phyloP scores from a whole-genome alignment of 2,888 invertebrate genomes.

The Apoda limacodes region DNA sequence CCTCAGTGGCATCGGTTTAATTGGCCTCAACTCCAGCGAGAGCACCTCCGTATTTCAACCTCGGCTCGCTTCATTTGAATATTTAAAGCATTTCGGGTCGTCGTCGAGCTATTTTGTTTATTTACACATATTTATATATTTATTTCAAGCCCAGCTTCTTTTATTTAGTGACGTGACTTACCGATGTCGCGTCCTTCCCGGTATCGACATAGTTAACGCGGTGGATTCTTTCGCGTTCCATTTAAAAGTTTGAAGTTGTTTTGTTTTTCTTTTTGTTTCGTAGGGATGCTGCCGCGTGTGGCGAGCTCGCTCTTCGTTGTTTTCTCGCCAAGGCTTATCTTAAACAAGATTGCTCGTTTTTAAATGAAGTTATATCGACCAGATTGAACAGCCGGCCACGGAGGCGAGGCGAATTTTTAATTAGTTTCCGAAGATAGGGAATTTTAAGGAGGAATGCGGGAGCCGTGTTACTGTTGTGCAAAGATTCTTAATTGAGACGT shows the following conservation, averaged over 20 bases:
- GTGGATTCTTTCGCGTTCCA: conserved; percentile 64
- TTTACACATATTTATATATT: conserved; percentile 69
- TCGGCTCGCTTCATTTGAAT: conserved; percentile 68
- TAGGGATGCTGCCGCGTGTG: conserved; percentile 51
- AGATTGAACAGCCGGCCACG: conserved; percentile 60
- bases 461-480: conserved; percentile 47
- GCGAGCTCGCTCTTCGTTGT: conserved; percentile 63
- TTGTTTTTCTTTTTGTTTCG: conserved; percentile 51
- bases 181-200: conserved; percentile 67
- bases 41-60: conserved; percentile 69
- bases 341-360: conserved; percentile 67
- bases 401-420: conserved; percentile 67
- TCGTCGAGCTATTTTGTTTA: conserved; percentile 63
- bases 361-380: conserved; percentile 68
- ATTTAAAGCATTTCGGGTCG: conserved; percentile 67
- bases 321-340: conserved; percentile 65
- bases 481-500: conserved; percentile 63
- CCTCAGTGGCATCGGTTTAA: conserved; percentile 71
- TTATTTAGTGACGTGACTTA: conserved; percentile 69
- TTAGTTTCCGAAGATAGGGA: conserved; percentile 69
- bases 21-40: conserved; percentile 66
- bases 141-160: conserved; percentile 60
- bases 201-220: conserved; percentile 68
- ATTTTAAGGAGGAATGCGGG: conserved; percentile 63
- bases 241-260: conserved; percentile 58